Percentiles rank a stretch among this genome's conserved stretches.
These are phyloP conservation scores for Triplophysa tibetana DNA, from an alignment of 2,113 vertebrate genomes.

Conservation along the genomic window DNA sequence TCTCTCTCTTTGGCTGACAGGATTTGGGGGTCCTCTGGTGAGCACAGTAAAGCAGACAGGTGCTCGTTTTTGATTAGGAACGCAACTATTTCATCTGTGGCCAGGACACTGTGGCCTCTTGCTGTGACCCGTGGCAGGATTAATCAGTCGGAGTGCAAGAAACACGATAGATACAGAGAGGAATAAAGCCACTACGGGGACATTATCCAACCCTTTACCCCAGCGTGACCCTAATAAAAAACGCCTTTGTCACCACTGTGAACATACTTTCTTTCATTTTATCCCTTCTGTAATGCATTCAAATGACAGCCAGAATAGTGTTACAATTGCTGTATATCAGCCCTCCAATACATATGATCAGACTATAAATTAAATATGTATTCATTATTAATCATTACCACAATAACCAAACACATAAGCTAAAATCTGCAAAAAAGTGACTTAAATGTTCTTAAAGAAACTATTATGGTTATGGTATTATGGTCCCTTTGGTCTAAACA, in stretches of 20 bases:
- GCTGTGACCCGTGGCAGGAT: conserved; percentile 6
- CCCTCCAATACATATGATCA: too few relatives aligned
- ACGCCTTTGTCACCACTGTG: too few relatives aligned
- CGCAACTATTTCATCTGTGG: conserved; percentile 52
- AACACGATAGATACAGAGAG: not conserved
- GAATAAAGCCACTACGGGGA: conserved; percentile 29
- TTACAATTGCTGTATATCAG: too few relatives aligned
- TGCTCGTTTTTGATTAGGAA: conserved; percentile 60
- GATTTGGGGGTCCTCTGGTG: conserved; percentile 34
- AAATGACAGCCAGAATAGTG: too few relatives aligned
- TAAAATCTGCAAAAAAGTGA: too few relatives aligned
- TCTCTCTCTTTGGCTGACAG: conserved; percentile 50
- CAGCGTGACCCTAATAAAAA: conserved; percentile 53
- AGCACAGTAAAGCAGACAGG: conserved; percentile 31
- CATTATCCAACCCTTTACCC: conserved; percentile 50
- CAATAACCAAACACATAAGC: too few relatives aligned
- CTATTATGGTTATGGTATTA: too few relatives aligned
- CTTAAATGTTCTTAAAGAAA: too few relatives aligned
- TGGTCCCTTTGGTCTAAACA: too few relatives aligned
- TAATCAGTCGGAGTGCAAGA: conserved; percentile 1
- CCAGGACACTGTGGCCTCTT: not conserved
- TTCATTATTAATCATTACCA: too few relatives aligned
- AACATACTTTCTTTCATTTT: not conserved
- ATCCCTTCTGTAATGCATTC: conserved; percentile 5
- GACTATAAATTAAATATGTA: too few relatives aligned